A percentile compares a stretch with the other conserved stretches of the same genome.
These are phyloP conservation scores for Phytoseiulus persimilis DNA, from an alignment of 2,888 invertebrate species.

Conservation along the genomic window DNA sequence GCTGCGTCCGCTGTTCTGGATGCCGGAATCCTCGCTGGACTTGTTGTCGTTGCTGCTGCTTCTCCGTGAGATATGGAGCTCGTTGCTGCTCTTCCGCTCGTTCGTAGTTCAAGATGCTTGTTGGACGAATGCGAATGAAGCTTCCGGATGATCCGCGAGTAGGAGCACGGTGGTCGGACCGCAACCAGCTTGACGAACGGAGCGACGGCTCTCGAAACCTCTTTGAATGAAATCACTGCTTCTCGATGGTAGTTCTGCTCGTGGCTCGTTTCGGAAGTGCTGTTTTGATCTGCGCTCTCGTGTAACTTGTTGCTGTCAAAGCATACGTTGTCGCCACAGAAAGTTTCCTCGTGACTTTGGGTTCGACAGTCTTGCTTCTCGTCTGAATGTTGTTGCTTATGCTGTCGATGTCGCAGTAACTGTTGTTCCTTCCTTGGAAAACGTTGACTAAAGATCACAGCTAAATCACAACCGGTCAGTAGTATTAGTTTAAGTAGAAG, in stretches of 20 bases:
- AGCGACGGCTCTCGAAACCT: neutral
- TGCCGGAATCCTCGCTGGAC: neutral
- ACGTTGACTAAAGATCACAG: constrained; percentile 35
- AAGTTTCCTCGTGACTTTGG: neutral
- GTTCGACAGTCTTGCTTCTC: neutral
- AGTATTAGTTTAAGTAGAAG: neutral
- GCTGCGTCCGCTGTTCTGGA: neutral
- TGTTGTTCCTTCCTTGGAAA: constrained; percentile 28
- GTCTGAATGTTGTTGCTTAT: neutral
- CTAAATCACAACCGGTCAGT: constrained; percentile 39
- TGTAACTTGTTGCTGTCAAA: neutral
- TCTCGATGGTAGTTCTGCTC: neutral
- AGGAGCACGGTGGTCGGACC: neutral
- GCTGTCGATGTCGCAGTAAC: neutral
- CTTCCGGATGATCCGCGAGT: neutral
- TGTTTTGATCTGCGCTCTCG: neutral
- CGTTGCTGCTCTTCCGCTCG: neutral
- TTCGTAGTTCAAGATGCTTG: neutral
- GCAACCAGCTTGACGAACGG: neutral
- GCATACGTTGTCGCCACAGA: neutral
- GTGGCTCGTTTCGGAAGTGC: neutral
- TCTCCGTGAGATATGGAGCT: neutral
- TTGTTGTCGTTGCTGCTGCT: neutral
- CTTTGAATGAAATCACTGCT: neutral
- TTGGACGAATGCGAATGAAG: neutral